Evolutionary conservation across 2,888 invertebrate genomes (phyloP), one percentile per base, ranked within the genome.

Genomic region (Odontocolon sp.): DNA sequence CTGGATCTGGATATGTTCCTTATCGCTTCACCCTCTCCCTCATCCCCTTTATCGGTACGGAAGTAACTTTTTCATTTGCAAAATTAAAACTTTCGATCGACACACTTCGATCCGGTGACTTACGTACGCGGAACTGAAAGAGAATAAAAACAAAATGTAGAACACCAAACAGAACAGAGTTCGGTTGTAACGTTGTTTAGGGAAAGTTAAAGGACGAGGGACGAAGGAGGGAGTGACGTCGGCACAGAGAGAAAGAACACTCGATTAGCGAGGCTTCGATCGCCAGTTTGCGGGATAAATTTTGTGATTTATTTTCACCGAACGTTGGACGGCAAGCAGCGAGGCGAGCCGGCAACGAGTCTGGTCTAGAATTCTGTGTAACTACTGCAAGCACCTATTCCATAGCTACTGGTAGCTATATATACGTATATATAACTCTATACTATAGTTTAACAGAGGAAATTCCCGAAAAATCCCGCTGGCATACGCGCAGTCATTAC

Each of bases 401-500:
- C 31, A 38, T n/a, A n/a, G 16, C 47, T n/a, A 26, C 52, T 54
- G 38, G 38, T 40, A 59, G 28, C 14, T 36, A 16, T 38, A 38
- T 42, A 26, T 28, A 61, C 9, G 21, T 18, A 61, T 33, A 21
- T 45, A 28, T 67, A 23, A n/a, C n/a, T 23, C 45, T 61, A 18
- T 36, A 26, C 40, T 68, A 68, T 77, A 72, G 71, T 75, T 77
- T 77, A 56, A 40, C 36, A 56, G 52, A 57, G 23, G 26, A 63
- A 70, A 73, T 66, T 70, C 11, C 64, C 56, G 70, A 77, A 74
- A 68, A 77, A 72, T 76, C 26, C 28, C 63, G 42, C 63, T 78
- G 64, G 78, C 72, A 67, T 71, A 38, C n/a, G 57, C 78, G 54
- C 50, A 71, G 84, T 87, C 87, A 85, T 87, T 87, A 87, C 86